Evolutionary conservation across 1,140 invertebrate species (phyloP).

Genomic region (Atopsyche davidsoni): DNA sequence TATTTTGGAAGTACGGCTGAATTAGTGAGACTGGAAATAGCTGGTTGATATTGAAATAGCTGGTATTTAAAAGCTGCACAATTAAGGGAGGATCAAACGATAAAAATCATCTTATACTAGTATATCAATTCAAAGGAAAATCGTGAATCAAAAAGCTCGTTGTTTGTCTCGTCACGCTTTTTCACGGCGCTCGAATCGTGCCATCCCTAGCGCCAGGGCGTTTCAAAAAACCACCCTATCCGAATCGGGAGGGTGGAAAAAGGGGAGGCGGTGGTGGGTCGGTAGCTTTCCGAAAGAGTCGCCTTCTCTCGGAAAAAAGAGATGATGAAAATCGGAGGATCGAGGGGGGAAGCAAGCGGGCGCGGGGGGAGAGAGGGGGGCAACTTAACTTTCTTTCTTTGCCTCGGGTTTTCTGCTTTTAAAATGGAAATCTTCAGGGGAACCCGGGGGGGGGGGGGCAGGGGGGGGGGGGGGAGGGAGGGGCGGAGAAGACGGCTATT

Average conservation of each 20-base stretch:
- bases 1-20: too few relatives aligned
- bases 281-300: constrained; percentile 8
- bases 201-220: too few relatives aligned
- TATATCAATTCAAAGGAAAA: too few relatives aligned
- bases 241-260: constrained; percentile 10
- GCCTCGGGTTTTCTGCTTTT: constrained; percentile 20
- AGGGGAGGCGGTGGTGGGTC: neutral
- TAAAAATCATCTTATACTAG: too few relatives aligned
- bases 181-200: too few relatives aligned
- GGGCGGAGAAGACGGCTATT: neutral
- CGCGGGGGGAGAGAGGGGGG: constrained; percentile 8
- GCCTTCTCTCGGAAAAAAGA: constrained; percentile 1
- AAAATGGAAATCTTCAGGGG: constrained; percentile 23
- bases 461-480: neutral
- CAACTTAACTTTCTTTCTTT: constrained; percentile 27
- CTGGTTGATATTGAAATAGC: too few relatives aligned
- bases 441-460: neutral
- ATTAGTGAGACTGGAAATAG: too few relatives aligned
- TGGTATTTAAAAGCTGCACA: too few relatives aligned
- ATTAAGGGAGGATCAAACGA: too few relatives aligned
- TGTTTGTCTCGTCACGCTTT: too few relatives aligned
- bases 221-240: constrained; percentile 19
- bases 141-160: too few relatives aligned
- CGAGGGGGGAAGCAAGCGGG: constrained; percentile 7
- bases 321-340: constrained; percentile 7